Evolutionary conservation across 2,888 invertebrate species (phyloP), one percentile per base, ranked within the genome.

Genomic region (Stratiomys singularior): DNA sequence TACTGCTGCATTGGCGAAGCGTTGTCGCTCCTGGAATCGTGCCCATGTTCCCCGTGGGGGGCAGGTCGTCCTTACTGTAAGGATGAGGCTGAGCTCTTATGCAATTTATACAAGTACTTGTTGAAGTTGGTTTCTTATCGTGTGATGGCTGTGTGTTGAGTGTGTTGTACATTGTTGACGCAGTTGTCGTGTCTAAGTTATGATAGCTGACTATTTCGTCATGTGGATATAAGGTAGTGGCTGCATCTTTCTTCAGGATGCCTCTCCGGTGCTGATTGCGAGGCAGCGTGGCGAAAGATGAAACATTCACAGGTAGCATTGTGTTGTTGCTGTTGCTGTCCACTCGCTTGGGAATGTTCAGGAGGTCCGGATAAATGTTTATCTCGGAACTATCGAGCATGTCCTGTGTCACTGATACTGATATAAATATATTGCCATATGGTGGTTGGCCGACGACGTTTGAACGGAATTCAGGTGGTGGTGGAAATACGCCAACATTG

Each of bases 351-450:
- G 93, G 91, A 81, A 93, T 91, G 85, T 93, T 94, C 81, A 95
- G 87, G 78, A 95, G 88, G 86, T 95, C 95, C 60, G 95, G 95
- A 86, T 94, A 95, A 84, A 94, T 92, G 79, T 92, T 91, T 67
- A 90, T 88, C 83, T 89, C 90, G 81, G 90, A 88, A 44, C 90
- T 89, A 78, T 87, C 87, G 56, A 87, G 82, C 82, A 92, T 90
- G 80, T 95, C 94, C 87, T 94, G 94, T 79, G 92, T 91, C 82
- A 93, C 90, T 11, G 92, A 92, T 71, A 95, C 94, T 80, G 95
- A 94, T 86, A 95, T 95, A 88, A 94, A 95, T 83, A 95, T 94
- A 85, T 94, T 95, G 37, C 87, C 87, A 78, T 86, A 87, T 1
- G 85, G 83, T 21, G 87, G 86, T 82, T 87, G 87, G 67, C 85